Conservation (phyloP, 2,888 invertebrate species). For the Caenorhabditis panamensis region DNA sequence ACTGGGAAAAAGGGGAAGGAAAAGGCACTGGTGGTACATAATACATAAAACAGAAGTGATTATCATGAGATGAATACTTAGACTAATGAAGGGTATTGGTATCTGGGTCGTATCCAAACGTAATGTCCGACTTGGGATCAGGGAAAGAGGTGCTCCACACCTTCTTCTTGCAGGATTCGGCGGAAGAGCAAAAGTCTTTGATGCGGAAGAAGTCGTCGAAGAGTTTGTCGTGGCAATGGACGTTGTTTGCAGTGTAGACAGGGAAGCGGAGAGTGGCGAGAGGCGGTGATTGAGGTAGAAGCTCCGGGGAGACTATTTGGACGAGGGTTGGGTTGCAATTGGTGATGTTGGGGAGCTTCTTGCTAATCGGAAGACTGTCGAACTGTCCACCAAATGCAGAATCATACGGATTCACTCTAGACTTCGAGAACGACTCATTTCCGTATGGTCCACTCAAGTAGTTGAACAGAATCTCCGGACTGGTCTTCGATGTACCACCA, state of each 20-base stretch:
- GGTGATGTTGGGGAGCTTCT: constrained; percentile 35
- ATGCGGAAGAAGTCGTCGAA: constrained; percentile 56
- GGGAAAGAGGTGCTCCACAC: constrained; percentile 69
- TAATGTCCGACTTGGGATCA: constrained; percentile 73
- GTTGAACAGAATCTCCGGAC: constrained; percentile 67
- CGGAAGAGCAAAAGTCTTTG: constrained; percentile 57
- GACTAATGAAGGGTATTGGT: constrained; percentile 8
- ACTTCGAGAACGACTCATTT: constrained; percentile 42
- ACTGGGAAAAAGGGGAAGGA: too few relatives aligned
- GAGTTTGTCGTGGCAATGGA: constrained; percentile 34
- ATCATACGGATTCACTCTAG: constrained; percentile 73
- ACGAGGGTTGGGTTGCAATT: constrained; percentile 20
- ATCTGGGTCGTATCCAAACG: constrained; percentile 44
- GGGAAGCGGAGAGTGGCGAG: constrained; percentile 59
- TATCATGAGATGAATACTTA: constrained; percentile 1
- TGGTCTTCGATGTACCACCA: constrained; percentile 61
- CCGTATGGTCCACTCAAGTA: constrained; percentile 28
- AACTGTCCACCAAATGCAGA: constrained; percentile 73
- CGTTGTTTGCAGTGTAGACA: constrained; percentile 41
- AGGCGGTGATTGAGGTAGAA: not conserved
- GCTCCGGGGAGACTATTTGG: constrained; percentile 24
- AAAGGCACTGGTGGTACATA: not conserved
- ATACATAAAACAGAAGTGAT: not conserved
- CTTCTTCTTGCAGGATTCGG: constrained; percentile 55
- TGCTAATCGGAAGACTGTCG: constrained; percentile 40